Evolutionary conservation across 2,888 invertebrate genomes (phyloP).

Genomic region (Lithophane leautieri): DNA sequence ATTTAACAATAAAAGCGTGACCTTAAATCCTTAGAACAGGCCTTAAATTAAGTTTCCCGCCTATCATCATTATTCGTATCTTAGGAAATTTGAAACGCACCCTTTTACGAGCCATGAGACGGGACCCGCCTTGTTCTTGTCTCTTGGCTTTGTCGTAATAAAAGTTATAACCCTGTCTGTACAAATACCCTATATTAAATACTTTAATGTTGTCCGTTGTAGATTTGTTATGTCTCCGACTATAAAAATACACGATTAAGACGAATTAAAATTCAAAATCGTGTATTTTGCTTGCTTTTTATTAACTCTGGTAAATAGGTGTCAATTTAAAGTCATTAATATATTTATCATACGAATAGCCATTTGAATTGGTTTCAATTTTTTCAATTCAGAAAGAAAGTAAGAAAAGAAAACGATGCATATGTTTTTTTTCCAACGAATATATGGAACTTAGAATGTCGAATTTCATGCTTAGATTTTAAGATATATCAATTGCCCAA

Average conservation of each 20-base stretch:
- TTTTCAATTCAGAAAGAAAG: too few relatives aligned
- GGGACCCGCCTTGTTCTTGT: conserved; percentile 62
- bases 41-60: conserved; percentile 63
- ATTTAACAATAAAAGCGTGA: conserved; percentile 54
- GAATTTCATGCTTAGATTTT: not conserved
- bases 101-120: conserved; percentile 65
- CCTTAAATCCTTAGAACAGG: conserved; percentile 47
- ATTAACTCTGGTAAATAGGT: too few relatives aligned
- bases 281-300: too few relatives aligned
- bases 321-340: too few relatives aligned
- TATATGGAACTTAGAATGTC: not conserved
- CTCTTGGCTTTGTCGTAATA: conserved; percentile 57
- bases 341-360: too few relatives aligned
- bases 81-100: conserved; percentile 66
- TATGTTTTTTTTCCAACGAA: not conserved
- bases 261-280: too few relatives aligned
- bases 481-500: not conserved
- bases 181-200: conserved; percentile 30
- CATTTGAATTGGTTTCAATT: too few relatives aligned
- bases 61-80: conserved; percentile 66
- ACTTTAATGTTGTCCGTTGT: conserved; percentile 11
- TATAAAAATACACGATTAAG: not conserved
- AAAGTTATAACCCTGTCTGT: conserved; percentile 55
- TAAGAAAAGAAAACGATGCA: too few relatives aligned
- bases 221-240: not conserved